These are phyloP conservation scores for Bubo blakistoni DNA, from an alignment of 2,113 vertebrate species.

Conservation along the genomic window DNA sequence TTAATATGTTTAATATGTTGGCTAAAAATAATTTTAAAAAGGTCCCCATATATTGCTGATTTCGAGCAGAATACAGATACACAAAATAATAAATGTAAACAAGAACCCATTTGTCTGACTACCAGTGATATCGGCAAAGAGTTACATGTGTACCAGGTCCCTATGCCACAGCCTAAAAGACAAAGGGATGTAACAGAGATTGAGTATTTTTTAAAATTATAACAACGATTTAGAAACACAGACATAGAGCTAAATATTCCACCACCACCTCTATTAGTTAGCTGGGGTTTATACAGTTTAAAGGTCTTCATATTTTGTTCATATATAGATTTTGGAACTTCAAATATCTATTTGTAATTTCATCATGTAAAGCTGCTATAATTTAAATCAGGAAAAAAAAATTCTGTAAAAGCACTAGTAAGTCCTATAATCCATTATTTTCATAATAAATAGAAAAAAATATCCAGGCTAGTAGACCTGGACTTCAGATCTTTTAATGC, in stretches of 20 bases:
- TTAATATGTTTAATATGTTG: not conserved
- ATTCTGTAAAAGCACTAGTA: not conserved
- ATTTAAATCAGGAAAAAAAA: not conserved
- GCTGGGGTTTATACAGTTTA: not conserved
- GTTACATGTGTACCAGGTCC: not conserved
- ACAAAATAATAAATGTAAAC: not conserved
- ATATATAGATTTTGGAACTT: not conserved
- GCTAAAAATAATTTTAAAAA: not conserved
- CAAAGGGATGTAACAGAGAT: not conserved
- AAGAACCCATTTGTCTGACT: not conserved
- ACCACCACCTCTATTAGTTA: not conserved
- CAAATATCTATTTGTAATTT: not conserved
- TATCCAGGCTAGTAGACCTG: not conserved
- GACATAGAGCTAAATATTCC: not conserved
- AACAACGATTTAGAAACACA: not conserved
- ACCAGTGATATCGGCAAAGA: not conserved
- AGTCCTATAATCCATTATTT: not conserved
- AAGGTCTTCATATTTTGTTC: not conserved
- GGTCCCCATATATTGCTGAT: not conserved
- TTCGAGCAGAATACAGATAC: not conserved
- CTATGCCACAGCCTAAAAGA: not conserved
- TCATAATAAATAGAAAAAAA: not conserved
- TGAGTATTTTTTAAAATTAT: not conserved
- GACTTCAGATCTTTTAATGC: not conserved
- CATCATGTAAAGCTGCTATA: not conserved